Evolutionary conservation across 2,113 vertebrate species (phyloP).

Genomic region (Bucco capensis): DNA sequence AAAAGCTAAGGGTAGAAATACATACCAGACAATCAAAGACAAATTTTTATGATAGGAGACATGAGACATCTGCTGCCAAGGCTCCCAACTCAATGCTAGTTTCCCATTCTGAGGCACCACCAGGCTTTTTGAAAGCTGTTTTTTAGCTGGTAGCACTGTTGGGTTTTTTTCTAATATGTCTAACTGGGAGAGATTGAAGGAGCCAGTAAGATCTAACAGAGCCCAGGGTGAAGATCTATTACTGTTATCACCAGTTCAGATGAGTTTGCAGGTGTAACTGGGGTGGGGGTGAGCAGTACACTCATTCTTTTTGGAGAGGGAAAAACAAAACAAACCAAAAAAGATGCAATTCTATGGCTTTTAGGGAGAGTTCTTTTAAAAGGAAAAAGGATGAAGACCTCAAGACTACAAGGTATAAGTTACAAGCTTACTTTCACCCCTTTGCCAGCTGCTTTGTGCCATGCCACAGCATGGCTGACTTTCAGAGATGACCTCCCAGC

Average conservation of each 20-base stretch:
- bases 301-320: not conserved
- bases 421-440: not conserved
- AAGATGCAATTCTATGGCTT: not conserved
- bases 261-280: not conserved
- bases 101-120: not conserved
- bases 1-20: not conserved
- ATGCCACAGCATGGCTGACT: not conserved
- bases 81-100: not conserved
- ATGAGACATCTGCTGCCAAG: not conserved
- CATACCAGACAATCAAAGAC: not conserved
- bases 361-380: not conserved
- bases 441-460: not conserved
- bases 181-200: not conserved
- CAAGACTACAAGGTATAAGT: not conserved
- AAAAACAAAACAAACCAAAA: not conserved
- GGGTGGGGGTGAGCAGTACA: fast-evolving
- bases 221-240: not conserved
- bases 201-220: not conserved
- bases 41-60: not conserved
- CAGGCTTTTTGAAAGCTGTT: not conserved
- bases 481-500: not conserved
- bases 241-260: not conserved
- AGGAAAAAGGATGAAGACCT: not conserved
- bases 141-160: not conserved
- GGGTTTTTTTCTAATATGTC: not conserved